These are phyloP conservation scores for Hypolimnas misippus DNA, from an alignment of 2,888 invertebrate species.

Conservation along the genomic window DNA sequence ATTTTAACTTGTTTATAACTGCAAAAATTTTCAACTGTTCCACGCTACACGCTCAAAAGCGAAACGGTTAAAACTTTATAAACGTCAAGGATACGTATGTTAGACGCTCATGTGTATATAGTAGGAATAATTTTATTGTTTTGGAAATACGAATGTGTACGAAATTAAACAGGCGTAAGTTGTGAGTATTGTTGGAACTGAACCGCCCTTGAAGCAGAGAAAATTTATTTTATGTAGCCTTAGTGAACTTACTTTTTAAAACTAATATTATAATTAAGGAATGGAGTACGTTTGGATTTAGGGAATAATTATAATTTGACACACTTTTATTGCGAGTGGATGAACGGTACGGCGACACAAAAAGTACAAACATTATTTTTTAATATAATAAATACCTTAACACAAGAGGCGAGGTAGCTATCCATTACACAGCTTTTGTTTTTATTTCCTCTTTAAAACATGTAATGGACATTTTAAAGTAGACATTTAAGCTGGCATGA, in stretches of 20 bases:
- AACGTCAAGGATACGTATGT: background rate
- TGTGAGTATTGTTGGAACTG: background rate
- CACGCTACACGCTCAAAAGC: background rate
- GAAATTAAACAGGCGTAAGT: background rate
- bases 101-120: background rate
- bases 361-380: too few relatives aligned
- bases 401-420: too few relatives aligned
- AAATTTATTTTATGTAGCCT: too few relatives aligned
- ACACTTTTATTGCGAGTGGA: too few relatives aligned
- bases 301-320: too few relatives aligned
- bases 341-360: too few relatives aligned
- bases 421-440: too few relatives aligned
- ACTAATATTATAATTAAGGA: too few relatives aligned
- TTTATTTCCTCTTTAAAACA: background rate
- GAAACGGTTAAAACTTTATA: slow-evolving; percentile 4
- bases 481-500: background rate
- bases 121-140: background rate
- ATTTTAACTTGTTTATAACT: slow-evolving; percentile 12
- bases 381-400: too few relatives aligned
- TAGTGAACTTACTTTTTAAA: too few relatives aligned
- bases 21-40: slow-evolving; percentile 2
- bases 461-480: background rate
- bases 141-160: background rate
- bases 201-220: too few relatives aligned
- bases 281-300: too few relatives aligned